Percentiles rank a stretch among this genome's conserved stretches.
Conservation (phyloP, 2,113 vertebrate species). For the Hymenochirus boettgeri region DNA sequence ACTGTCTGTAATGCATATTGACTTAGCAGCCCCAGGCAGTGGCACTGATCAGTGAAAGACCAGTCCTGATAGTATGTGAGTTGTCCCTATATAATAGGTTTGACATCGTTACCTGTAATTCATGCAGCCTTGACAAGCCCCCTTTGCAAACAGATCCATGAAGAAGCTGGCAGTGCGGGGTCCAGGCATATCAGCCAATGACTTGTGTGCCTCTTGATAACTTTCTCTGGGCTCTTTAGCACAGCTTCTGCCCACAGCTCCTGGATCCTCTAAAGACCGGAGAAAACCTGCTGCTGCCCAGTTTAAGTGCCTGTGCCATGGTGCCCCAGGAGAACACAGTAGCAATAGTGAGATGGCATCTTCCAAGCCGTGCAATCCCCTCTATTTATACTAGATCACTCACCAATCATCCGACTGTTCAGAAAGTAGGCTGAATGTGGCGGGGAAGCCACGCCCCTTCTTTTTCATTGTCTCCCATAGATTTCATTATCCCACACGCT, state of each 20-base stretch:
- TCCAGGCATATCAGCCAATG: constrained; percentile 76
- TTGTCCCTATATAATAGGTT: too few relatives aligned
- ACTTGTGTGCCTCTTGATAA: constrained; percentile 42
- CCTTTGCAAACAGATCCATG: constrained; percentile 75
- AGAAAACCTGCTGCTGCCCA: constrained; percentile 57
- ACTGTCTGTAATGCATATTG: too few relatives aligned
- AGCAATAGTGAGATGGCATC: constrained; percentile 6
- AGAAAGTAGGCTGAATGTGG: background rate
- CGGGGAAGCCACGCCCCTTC: constrained; percentile 10
- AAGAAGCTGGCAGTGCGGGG: constrained; percentile 65
- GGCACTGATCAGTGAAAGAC: too few relatives aligned
- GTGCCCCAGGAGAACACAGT: background rate
- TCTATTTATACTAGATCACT: constrained; percentile 40
- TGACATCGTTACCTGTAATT: constrained; percentile 90
- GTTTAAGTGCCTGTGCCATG: constrained; percentile 72
- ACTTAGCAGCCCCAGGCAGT: too few relatives aligned
- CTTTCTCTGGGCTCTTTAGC: constrained; percentile 12
- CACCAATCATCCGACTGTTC: background rate
- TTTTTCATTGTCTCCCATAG: background rate
- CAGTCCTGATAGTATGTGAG: too few relatives aligned
- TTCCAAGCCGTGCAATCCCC: constrained; percentile 12
- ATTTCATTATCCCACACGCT: constrained; percentile 20
- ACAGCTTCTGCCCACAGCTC: constrained; percentile 51
- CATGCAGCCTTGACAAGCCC: constrained; percentile 76
- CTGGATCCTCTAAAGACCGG: constrained; percentile 51